These are phyloP conservation scores for Mystacornis crossleyi DNA, from an alignment of 2,113 vertebrate genomes.

Conservation along the genomic window DNA sequence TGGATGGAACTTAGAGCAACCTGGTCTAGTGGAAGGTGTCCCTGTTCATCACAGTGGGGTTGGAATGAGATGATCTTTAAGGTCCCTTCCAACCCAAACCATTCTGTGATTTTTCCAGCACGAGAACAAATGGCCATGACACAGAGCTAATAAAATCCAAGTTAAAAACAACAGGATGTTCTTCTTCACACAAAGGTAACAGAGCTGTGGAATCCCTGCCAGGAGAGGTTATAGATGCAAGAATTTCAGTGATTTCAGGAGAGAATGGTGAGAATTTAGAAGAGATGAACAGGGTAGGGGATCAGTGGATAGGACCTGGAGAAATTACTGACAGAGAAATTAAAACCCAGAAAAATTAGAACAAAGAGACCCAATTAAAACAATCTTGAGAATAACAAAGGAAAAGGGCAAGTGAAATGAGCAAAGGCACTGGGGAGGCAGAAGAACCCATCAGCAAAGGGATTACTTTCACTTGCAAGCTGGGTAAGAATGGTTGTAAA, in stretches of 20 bases:
- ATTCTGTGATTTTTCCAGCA: neutral
- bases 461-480: neutral
- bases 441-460: neutral
- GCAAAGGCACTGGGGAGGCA: neutral
- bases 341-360: neutral
- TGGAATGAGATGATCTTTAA: neutral
- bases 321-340: neutral
- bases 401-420: neutral
- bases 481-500: neutral
- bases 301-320: neutral
- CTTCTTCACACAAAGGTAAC: neutral
- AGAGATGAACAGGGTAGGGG: neutral
- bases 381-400: neutral
- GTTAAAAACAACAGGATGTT: neutral
- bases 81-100: neutral
- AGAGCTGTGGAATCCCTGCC: neutral
- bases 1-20: neutral
- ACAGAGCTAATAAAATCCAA: neutral
- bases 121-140: neutral
- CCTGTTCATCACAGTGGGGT: too few relatives aligned
- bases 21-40: neutral
- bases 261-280: neutral
- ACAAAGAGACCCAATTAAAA: neutral
- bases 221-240: neutral
- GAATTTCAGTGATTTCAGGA: neutral